phyloP scores from a whole-genome alignment of 2,113 vertebrate species.

The Apteryx owenii region DNA sequence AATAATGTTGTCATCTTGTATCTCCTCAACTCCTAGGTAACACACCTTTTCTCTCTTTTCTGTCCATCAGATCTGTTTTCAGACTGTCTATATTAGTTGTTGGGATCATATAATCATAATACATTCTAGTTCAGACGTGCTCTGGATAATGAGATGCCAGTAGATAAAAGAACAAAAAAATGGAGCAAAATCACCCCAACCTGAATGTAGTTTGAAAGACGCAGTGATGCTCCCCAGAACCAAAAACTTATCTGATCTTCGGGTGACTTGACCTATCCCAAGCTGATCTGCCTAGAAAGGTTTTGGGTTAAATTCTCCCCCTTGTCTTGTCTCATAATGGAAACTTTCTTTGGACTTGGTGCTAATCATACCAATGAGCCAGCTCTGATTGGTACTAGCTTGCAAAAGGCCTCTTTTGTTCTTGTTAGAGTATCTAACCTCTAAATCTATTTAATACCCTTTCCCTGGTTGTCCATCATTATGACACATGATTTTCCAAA shows the following conservation, averaged over 20 bases:
- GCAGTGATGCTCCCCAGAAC: background rate
- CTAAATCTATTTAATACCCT: constrained; percentile 87
- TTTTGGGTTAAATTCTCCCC: constrained; percentile 42
- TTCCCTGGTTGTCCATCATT: constrained; percentile 86
- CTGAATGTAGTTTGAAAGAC: background rate
- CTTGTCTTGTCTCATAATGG: constrained; percentile 31
- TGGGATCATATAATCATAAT: background rate
- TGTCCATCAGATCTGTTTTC: background rate
- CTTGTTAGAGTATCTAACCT: constrained; percentile 84
- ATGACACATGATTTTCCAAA: constrained; percentile 89
- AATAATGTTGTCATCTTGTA: background rate
- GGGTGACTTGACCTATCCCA: background rate
- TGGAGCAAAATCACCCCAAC: background rate
- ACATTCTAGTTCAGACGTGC: background rate
- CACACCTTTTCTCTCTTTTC: background rate
- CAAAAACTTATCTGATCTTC: background rate
- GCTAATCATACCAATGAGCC: constrained; percentile 69
- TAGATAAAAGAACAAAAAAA: background rate
- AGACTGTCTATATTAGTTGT: background rate
- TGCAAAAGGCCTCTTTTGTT: constrained; percentile 84
- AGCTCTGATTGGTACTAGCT: constrained; percentile 72
- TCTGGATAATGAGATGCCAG: background rate
- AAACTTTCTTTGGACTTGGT: constrained; percentile 65
- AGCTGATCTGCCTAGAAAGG: background rate
- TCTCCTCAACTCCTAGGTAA: background rate